phyloP scores from a whole-genome alignment of 2,888 invertebrate genomes.

The Drosophila stalkeri region DNA sequence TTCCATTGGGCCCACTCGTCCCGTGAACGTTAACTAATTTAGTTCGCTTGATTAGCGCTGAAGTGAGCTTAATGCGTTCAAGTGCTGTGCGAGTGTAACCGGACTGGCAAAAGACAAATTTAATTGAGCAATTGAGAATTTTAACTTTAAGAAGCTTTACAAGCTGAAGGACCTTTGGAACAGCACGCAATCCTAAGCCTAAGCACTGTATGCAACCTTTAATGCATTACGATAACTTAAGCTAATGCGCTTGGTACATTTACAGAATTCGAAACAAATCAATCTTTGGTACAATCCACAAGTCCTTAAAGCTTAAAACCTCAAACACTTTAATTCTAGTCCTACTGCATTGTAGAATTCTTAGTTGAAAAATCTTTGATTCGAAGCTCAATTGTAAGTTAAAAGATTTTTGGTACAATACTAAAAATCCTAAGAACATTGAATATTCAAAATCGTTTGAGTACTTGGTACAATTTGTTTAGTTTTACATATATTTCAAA shows the following conservation, averaged over 20 bases:
- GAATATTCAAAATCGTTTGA: not conserved
- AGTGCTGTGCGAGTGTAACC: not conserved
- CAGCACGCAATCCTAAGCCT: not conserved
- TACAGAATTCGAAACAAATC: not conserved
- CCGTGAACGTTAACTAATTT: not conserved
- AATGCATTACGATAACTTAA: no score
- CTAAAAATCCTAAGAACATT: not conserved
- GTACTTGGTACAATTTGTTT: not conserved
- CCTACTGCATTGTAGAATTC: not conserved
- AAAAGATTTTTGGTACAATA: not conserved
- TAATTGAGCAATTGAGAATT: not conserved
- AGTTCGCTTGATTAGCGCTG: not conserved
- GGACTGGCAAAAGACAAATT: not conserved
- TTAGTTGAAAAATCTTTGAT: not conserved
- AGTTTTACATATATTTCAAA: not conserved
- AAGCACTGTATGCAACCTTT: not conserved
- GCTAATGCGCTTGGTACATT: no score
- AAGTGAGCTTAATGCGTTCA: not conserved
- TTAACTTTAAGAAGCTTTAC: not conserved
- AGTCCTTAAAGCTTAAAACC: not conserved
- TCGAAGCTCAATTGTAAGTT: not conserved
- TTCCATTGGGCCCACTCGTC: not conserved
- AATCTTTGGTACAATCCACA: not conserved
- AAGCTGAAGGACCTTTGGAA: not conserved
- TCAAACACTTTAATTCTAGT: not conserved